Base-by-base conservation (phyloP, 2,113 vertebrate genomes). In the Caloenas nicobarica region DNA sequence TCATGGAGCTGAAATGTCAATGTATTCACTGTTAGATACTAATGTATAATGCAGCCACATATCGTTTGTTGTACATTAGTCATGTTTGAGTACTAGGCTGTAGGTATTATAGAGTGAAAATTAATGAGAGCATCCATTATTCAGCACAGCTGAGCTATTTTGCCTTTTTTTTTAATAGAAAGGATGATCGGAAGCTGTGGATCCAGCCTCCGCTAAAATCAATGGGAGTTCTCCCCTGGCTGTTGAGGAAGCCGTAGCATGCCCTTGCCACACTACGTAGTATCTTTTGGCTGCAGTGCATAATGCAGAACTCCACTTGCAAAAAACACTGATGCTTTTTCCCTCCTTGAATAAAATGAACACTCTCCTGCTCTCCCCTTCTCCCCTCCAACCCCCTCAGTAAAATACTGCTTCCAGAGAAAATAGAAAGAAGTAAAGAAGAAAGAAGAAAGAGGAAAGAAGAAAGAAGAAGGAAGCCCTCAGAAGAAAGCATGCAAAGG, bases 41-140 rank as follows among this genome's bases (percentile, higher is more conserved):
- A 87, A 91, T 42, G 83, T 91, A 72, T 91, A 92, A 92, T 79
- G 86, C 73, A 94, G 80, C 72, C 92, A 72, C 40, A 10, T 94
- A 69, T 92, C 16, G 0, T 78, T 94, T 88, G 81, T 91, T 94
- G 65, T 76, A 89, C 92, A 70, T 95, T 96, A 93, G 73, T 96
- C 88, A 85, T 91, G 83, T 94, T 92, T 81, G 65, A 94, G 50
- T 81, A 85, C 77, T 54, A 89, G 83, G 46, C 81, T 92, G 83
- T 65, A 92, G 91, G 82, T 96, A 94, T 2, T 24, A 42, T 69
- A 79, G 72, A 84, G 93, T 60, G 76, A 83, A 96, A 92, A 94
- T 94, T 91, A 96, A 93, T 76, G 86, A 93, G 26, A 70, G 29
- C 65, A 93, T 93, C 80, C 77, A 88, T 94, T 96, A 92, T 93